Conservation (phyloP, 2,888 invertebrate species). For the Lycophotia porphyrea region DNA sequence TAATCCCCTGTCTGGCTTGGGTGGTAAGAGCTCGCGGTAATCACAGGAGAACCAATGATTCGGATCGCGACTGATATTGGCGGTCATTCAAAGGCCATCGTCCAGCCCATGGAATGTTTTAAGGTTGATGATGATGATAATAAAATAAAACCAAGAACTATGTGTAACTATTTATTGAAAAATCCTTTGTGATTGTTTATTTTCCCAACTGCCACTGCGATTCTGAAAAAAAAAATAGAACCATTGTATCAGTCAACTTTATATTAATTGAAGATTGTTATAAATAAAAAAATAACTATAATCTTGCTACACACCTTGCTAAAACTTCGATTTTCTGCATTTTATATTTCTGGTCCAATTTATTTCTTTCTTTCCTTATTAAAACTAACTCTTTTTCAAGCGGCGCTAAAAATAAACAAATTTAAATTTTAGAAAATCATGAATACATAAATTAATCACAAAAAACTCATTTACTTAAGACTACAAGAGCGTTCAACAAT, state of each 20-base stretch:
- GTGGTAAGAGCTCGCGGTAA: too few relatives aligned
- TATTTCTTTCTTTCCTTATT: constrained; percentile 59
- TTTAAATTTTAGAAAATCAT: neutral
- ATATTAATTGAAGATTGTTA: neutral
- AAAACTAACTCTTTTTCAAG: constrained; percentile 62
- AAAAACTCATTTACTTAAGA: neutral
- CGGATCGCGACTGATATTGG: too few relatives aligned
- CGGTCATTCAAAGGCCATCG: neutral
- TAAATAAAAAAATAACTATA: neutral
- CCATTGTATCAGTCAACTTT: neutral
- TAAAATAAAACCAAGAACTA: constrained; percentile 29
- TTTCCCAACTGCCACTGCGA: constrained; percentile 52
- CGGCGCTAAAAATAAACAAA: constrained; percentile 40
- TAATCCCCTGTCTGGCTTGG: too few relatives aligned
- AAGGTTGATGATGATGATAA: neutral
- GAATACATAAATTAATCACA: neutral
- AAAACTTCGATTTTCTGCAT: constrained; percentile 57
- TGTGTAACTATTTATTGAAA: constrained; percentile 54
- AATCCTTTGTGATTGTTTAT: constrained; percentile 23
- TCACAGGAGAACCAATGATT: too few relatives aligned
- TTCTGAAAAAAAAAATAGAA: constrained; percentile 47
- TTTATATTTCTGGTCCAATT: constrained; percentile 67
- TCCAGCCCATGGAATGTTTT: neutral
- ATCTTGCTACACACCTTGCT: constrained; percentile 43
- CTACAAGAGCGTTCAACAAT: neutral